These are phyloP conservation scores for Papilio polytes DNA, from an alignment of 1,140 invertebrate species.

Conservation along the genomic window DNA sequence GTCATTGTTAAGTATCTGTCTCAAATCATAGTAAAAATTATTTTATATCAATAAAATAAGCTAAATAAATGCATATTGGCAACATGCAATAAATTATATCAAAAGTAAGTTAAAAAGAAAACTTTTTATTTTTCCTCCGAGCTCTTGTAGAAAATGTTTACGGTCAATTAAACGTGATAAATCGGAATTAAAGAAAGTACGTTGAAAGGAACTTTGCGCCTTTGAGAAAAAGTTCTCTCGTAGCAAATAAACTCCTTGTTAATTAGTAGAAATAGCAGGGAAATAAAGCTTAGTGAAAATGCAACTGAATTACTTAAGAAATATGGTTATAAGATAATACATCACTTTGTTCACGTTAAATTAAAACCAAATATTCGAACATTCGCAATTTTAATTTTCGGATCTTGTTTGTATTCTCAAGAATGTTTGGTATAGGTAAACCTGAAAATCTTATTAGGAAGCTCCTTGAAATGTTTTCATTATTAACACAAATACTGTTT, in stretches of 20 bases:
- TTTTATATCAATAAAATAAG: neutral
- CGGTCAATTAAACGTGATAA: constrained; percentile 29
- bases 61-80: neutral
- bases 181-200: constrained; percentile 24
- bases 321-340: constrained; percentile 9
- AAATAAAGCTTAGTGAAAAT: neutral
- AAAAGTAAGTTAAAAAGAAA: constrained; percentile 12
- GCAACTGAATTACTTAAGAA: neutral
- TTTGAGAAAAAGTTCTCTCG: constrained; percentile 22
- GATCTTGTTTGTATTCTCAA: neutral
- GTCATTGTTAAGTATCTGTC: too few relatives aligned
- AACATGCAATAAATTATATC: neutral
- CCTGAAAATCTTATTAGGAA: constrained; percentile 1
- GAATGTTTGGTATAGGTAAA: neutral
- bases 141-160: constrained; percentile 24
- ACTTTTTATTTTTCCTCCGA: neutral
- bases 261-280: constrained; percentile 23
- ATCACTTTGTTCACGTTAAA: neutral
- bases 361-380: neutral
- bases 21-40: too few relatives aligned
- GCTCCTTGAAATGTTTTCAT: neutral
- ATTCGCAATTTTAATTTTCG: neutral
- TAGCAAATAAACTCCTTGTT: constrained; percentile 3
- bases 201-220: constrained; percentile 23
- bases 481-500: constrained; percentile 26